Evolutionary conservation across 2,113 vertebrate species (phyloP), one percentile per base, ranked within the genome.

Genomic region (Forbesichthys agassizii): DNA sequence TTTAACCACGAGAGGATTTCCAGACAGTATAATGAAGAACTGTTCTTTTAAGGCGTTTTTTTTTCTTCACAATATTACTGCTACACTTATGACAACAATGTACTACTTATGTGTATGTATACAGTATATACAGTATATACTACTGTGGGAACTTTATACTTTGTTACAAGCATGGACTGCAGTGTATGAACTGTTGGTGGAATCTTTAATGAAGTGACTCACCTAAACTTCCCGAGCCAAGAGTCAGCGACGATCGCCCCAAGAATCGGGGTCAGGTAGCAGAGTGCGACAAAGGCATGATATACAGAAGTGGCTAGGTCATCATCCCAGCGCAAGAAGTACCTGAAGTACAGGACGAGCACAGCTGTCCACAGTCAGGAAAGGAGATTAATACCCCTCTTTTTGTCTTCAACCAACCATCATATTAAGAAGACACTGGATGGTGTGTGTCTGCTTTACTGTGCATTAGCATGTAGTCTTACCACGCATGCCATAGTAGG

Each of bases 401-500:
- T 20, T 64, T 55, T 61, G 64, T 11, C 13, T 36, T n/a, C 12
- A 64, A 16, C 7, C 16, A 71, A 49, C n/a, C 7, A 27, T 33
- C 3, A 64, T n/a, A 57, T 2, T 7, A 27, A 27, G 18, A 47
- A 20, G 1, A 13, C 52, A 33, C 48, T 20, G 46, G 20, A n/a
- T 46, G 47, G n/a, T 36, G 12, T 33, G 14, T 5, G 18, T 53
- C 62, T 49, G 3, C 0, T 16, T 5, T 5, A 3, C 11, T 20
- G 52, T 4, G n/a, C 16, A 60, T 0, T 0, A 1, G 36, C 36
- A 51, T 55, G 63, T 18, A 11, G 65, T 71, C 9, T 91, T 90
- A 99, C 97, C 96, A 93, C 91, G 88, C 96, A 98, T 98, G 83
- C 96, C 96, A 98, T 98, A 98, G 91, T 98, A 99, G 90, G 98